These are phyloP conservation scores for Cephus cinctus DNA, from an alignment of 1,140 invertebrate genomes.

Conservation along the genomic window DNA sequence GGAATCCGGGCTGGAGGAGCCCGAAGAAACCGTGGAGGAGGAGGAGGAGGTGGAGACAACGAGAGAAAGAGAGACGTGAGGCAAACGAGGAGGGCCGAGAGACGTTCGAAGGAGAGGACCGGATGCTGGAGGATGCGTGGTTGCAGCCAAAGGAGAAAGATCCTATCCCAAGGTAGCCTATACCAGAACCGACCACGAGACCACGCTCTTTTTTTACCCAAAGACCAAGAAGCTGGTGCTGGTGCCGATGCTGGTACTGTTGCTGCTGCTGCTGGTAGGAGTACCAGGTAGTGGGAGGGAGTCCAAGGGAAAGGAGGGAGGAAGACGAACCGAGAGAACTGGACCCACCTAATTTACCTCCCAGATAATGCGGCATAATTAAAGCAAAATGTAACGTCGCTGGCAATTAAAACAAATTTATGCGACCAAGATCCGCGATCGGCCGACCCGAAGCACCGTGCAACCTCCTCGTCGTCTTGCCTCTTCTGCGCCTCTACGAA, in stretches of 20 bases:
- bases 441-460: slow-evolving; percentile 31
- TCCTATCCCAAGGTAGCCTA: slow-evolving; percentile 38
- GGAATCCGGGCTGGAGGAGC: slow-evolving; percentile 19
- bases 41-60: slow-evolving; percentile 22
- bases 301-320: neutral
- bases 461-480: slow-evolving; percentile 20
- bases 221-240: too few relatives aligned
- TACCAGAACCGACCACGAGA: slow-evolving; percentile 8
- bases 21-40: slow-evolving; percentile 37
- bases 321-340: slow-evolving; percentile 34
- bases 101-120: too few relatives aligned
- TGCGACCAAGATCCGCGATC: slow-evolving; percentile 58
- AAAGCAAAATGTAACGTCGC: slow-evolving; percentile 59
- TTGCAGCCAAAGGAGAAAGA: slow-evolving; percentile 47
- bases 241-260: too few relatives aligned
- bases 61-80: slow-evolving; percentile 23
- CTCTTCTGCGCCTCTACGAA: slow-evolving; percentile 13
- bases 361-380: slow-evolving; percentile 59
- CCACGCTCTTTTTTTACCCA: too few relatives aligned
- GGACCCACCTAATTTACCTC: slow-evolving; percentile 59
- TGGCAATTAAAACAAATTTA: slow-evolving; percentile 60
- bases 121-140: too few relatives aligned
- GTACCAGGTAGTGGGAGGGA: too few relatives aligned
- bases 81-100: slow-evolving; percentile 33
- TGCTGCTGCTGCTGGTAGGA: too few relatives aligned